These are phyloP conservation scores for Glandiceps talaboti DNA, from an alignment of 53 echinoderm and acorn worm genomes.

Conservation along the genomic window DNA sequence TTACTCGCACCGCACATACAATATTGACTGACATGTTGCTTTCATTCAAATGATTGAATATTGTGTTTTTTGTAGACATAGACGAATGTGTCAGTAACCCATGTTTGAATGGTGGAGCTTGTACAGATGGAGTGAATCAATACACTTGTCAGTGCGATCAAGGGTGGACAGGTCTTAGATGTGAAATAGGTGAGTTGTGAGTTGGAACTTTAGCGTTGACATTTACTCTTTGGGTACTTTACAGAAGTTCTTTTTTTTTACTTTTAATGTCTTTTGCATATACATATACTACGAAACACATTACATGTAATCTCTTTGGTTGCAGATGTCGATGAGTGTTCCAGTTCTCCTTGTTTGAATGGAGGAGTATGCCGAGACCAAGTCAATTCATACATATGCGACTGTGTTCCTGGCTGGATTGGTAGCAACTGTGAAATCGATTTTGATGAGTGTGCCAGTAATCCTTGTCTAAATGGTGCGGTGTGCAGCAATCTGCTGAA, in stretches of 20 bases:
- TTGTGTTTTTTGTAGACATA: neutral
- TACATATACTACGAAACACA: too few species aligned
- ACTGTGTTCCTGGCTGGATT: slow-evolving; percentile 32
- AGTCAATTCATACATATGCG: slow-evolving; percentile 28
- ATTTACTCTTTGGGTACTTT: too few species aligned
- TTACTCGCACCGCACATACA: too few species aligned
- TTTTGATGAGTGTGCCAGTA: neutral
- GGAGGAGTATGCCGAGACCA: neutral
- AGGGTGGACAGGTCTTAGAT: neutral
- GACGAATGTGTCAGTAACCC: neutral
- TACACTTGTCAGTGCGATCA: neutral
- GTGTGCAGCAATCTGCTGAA: neutral
- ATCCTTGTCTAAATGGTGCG: neutral
- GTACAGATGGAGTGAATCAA: neutral
- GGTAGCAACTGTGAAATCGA: slow-evolving; percentile 46
- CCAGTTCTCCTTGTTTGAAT: neutral
- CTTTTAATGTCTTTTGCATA: too few species aligned
- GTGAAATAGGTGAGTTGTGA: neutral
- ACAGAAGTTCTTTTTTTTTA: too few species aligned
- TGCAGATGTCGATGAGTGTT: neutral
- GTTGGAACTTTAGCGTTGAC: too few species aligned
- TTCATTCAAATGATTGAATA: too few species aligned
- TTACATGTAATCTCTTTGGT: too few species aligned
- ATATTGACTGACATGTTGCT: too few species aligned
- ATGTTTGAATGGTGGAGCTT: neutral